Percentiles rank a stretch among this genome's conserved stretches.
These are phyloP conservation scores for Drosophila yakuba DNA, from an alignment of 1,140 invertebrate species.

Conservation along the genomic window DNA sequence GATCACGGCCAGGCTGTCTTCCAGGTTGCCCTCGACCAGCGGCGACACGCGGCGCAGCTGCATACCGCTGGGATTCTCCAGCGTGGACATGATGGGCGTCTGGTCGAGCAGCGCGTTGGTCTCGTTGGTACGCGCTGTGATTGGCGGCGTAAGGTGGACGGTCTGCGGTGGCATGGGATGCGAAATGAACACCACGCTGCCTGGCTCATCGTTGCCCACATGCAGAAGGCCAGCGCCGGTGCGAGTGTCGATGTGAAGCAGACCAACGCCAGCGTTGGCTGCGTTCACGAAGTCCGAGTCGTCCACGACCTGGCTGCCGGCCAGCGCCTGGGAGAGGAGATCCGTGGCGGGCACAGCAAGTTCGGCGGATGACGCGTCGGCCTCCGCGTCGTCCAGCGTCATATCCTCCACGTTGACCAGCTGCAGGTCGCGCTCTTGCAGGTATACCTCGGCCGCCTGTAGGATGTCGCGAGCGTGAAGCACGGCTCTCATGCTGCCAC, in stretches of 20 bases:
- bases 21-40: slow-evolving; percentile 78
- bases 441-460: slow-evolving; percentile 62
- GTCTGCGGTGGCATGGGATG: slow-evolving; percentile 31
- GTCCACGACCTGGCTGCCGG: slow-evolving; percentile 44
- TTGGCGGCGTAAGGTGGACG: slow-evolving; percentile 64
- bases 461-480: slow-evolving; percentile 58
- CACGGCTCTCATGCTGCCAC: slow-evolving; percentile 23
- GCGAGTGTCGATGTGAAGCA: slow-evolving; percentile 70
- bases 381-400: slow-evolving; percentile 30
- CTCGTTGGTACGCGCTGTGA: slow-evolving; percentile 85
- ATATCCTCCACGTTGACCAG: slow-evolving; percentile 64
- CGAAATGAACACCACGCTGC: slow-evolving; percentile 28
- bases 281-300: slow-evolving; percentile 34
- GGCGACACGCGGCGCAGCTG: slow-evolving; percentile 50
- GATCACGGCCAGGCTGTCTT: slow-evolving; percentile 86
- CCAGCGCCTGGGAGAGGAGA: slow-evolving; percentile 90
- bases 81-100: slow-evolving; percentile 91
- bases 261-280: slow-evolving; percentile 44
- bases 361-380: neutral
- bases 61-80: slow-evolving; percentile 87
- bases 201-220: neutral
- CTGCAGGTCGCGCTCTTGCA: slow-evolving; percentile 67
- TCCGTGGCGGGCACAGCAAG: slow-evolving; percentile 82
- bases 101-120: slow-evolving; percentile 90
- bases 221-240: neutral